Evolutionary conservation across 2,113 vertebrate genomes (phyloP), one percentile per base, ranked within the genome.

Genomic region (Clarias batrachus): DNA sequence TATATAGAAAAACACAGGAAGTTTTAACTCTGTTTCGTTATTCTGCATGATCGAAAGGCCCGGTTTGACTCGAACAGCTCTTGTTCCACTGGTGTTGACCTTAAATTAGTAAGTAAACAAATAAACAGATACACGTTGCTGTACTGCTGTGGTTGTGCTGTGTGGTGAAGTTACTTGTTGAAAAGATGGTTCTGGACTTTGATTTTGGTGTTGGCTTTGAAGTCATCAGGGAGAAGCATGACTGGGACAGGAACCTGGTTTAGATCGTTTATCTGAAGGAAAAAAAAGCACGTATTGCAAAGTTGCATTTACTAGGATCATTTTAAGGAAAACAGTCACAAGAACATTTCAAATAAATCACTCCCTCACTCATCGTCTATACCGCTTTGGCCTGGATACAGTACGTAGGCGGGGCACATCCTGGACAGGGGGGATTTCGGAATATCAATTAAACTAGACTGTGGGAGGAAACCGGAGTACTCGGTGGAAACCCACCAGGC

Each of bases 151-250:
- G 6, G 73, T n/a, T 57, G 52, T 33, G 33, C 19, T n/a, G 41
- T 84, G 59, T 60, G 79, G 21, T 52, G 48, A 37, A 56, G 71
- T 91, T 92, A 97, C 97, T 97, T 96, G 92, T 97, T 98, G 90
- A 99, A 99, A 89, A 99, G 96, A 88, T 99, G 97, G 90, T 99
- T 98, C 94, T 97, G 98, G 85, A 99, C 97, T 92, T 98, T 99
- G 92, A 98, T 96, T 92, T 99, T 99, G 48, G 96, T 97, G 94
- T 96, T 98, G 88, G 97, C 97, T 91, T 97, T 98, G 89, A 99
- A 99, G 92, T 99, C 97, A 70, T 99, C 97, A 0, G 97, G 97
- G 62, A 99, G 94, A 63, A 99, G 92, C 97, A 99, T 99, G 83
- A 99, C 97, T 0, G 97, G 97, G 76, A 96, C 95, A 0, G 97